phyloP scores from a whole-genome alignment of 2,113 vertebrate genomes.

The Tautogolabrus adspersus region DNA sequence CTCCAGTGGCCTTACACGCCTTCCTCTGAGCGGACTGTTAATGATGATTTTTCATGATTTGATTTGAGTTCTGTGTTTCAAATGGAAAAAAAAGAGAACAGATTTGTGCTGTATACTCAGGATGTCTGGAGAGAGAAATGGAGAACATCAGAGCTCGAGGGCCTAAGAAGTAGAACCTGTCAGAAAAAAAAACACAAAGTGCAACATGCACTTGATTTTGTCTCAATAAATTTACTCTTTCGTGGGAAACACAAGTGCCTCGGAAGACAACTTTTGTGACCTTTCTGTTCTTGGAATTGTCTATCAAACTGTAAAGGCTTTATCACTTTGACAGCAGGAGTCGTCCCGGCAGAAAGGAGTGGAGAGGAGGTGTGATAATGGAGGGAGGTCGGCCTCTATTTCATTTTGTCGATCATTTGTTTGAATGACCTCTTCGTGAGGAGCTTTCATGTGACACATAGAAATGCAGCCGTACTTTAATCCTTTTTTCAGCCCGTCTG shows the following conservation, averaged over 20 bases:
- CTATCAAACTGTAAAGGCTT: constrained; percentile 70
- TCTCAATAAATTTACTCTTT: constrained; percentile 99
- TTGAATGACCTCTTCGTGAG: constrained; percentile 52
- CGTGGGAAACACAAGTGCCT: constrained; percentile 94
- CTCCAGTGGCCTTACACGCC: constrained; percentile 87
- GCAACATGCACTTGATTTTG: constrained; percentile 91
- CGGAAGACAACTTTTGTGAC: constrained; percentile 91
- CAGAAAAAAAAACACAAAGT: constrained; percentile 80
- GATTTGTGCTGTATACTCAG: constrained; percentile 97
- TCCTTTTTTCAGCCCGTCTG: constrained; percentile 27
- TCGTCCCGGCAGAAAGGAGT: constrained; percentile 54
- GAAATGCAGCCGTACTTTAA: constrained; percentile 54
- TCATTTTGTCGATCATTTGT: constrained; percentile 39
- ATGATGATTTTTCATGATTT: constrained; percentile 92
- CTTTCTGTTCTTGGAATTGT: constrained; percentile 83
- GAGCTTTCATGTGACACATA: constrained; percentile 50
- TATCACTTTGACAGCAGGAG: constrained; percentile 69
- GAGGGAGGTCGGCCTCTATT: constrained; percentile 50
- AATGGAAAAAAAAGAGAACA: constrained; percentile 67
- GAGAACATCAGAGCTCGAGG: constrained; percentile 87
- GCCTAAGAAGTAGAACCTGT: constrained; percentile 90
- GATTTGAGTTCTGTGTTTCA: constrained; percentile 93
- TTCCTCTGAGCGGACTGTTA: constrained; percentile 90
- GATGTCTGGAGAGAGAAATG: constrained; percentile 88
- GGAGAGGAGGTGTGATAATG: constrained; percentile 49